A percentile compares a stretch with the other conserved stretches of the same genome.
phyloP scores from a whole-genome alignment of 2,797 vertebrate species.

The Cynopterus sphinx region DNA sequence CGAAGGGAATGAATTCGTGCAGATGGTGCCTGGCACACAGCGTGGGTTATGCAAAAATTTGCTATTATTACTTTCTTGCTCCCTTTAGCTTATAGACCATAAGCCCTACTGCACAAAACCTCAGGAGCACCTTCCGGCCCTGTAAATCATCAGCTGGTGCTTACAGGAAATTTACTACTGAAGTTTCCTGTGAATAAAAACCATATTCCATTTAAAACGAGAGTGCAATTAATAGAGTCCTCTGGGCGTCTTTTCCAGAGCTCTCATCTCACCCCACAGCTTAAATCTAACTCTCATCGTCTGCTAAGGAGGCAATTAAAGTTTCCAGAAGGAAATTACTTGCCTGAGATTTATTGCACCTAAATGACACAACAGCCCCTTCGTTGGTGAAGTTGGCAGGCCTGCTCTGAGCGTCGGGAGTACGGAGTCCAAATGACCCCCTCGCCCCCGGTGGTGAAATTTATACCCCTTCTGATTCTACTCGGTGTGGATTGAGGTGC shows the following conservation, averaged over 20 bases:
- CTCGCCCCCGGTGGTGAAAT: background rate
- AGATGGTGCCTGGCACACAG: background rate
- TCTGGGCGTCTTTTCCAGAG: background rate
- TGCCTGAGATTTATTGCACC: slow-evolving; percentile 47
- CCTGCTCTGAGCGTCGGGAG: background rate
- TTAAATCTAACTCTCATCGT: slow-evolving; percentile 63
- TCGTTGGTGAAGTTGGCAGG: slow-evolving; percentile 10
- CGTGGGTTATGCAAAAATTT: fast-evolving
- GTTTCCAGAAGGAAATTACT: slow-evolving; percentile 68
- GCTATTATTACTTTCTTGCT: background rate
- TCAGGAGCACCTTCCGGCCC: fast-evolving
- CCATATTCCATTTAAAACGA: slow-evolving; percentile 65
- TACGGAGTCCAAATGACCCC: background rate
- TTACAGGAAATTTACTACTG: slow-evolving; percentile 51
- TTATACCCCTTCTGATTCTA: background rate
- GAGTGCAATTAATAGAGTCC: slow-evolving; percentile 41
- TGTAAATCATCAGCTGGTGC: background rate
- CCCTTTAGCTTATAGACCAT: background rate
- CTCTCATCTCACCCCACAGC: slow-evolving; percentile 23
- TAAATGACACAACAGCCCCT: slow-evolving; percentile 59
- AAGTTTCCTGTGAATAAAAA: slow-evolving; percentile 59
- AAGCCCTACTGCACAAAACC: slow-evolving; percentile 10
- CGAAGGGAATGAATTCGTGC: fast-evolving
- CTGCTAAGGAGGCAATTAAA: slow-evolving; percentile 53
- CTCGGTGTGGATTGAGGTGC: background rate